A percentile compares a stretch with the other conserved stretches of the same genome.
These are phyloP conservation scores for Teinopalpus imperialis DNA, from an alignment of 2,888 invertebrate genomes.

Conservation along the genomic window DNA sequence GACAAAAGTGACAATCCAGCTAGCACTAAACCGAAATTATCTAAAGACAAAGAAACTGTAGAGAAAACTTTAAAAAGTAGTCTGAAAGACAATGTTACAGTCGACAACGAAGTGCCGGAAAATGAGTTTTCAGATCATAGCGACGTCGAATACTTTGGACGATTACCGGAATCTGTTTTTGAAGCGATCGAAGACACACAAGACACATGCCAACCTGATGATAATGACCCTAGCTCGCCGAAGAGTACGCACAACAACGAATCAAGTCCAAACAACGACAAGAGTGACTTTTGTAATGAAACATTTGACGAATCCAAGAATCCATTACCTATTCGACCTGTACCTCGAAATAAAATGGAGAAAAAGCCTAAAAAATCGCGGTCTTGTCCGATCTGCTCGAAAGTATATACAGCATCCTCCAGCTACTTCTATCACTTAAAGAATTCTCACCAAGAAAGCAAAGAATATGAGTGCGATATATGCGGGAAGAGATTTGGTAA, in stretches of 20 bases:
- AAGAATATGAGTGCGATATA: slow-evolving; percentile 69
- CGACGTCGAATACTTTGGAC: slow-evolving; percentile 48
- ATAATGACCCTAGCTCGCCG: slow-evolving; percentile 7
- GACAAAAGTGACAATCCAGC: slow-evolving; percentile 2
- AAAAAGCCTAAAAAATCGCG: slow-evolving; percentile 44
- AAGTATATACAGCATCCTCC: slow-evolving; percentile 68
- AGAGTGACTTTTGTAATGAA: background rate
- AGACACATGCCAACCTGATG: slow-evolving; percentile 35
- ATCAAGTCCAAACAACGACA: slow-evolving; percentile 8
- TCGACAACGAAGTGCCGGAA: slow-evolving; percentile 12
- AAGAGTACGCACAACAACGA: slow-evolving; percentile 10
- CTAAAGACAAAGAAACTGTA: slow-evolving; percentile 11
- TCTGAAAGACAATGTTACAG: background rate
- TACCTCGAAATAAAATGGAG: background rate
- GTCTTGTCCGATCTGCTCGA: slow-evolving; percentile 71
- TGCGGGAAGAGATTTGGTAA: slow-evolving; percentile 74
- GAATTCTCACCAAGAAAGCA: slow-evolving; percentile 64
- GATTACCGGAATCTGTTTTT: slow-evolving; percentile 55
- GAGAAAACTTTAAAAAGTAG: background rate
- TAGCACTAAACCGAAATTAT: slow-evolving; percentile 3
- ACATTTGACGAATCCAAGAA: background rate
- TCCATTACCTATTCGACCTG: slow-evolving; percentile 1
- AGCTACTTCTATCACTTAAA: slow-evolving; percentile 79
- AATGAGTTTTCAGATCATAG: slow-evolving; percentile 54
- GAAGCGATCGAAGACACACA: slow-evolving; percentile 57